Percentiles rank a stretch among this genome's conserved stretches.
These are phyloP conservation scores for Sylvia atricapilla DNA, from an alignment of 2,113 vertebrate species.

Conservation along the genomic window DNA sequence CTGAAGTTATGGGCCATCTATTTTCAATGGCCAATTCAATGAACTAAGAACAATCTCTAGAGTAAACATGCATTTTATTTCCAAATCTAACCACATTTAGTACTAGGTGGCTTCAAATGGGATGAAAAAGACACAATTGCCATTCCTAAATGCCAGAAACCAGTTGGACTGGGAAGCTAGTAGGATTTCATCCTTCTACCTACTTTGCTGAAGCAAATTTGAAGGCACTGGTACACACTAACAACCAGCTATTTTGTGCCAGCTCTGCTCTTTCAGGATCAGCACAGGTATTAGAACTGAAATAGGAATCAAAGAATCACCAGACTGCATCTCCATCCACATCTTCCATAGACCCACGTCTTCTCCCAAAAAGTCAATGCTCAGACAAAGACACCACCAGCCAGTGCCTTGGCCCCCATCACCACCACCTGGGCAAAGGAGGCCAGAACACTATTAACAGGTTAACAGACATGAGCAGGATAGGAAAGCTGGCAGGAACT, in stretches of 20 bases:
- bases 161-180: neutral
- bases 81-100: neutral
- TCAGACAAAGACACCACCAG: neutral
- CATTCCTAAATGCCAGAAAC: neutral
- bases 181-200: neutral
- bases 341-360: fast-evolving
- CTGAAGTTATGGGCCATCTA: neutral
- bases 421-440: neutral
- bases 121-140: fast-evolving
- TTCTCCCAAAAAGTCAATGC: neutral
- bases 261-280: neutral
- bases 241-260: neutral
- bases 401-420: neutral
- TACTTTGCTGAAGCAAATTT: neutral
- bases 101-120: neutral
- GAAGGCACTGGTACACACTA: neutral
- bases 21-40: neutral
- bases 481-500: conserved; percentile 16
- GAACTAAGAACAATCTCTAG: neutral
- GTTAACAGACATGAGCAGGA: neutral
- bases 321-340: neutral
- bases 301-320: neutral
- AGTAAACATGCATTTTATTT: neutral
- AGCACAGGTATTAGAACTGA: neutral
- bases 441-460: neutral